Conservation (phyloP, 2,888 invertebrate genomes). For the Lochmaea capreae region DNA sequence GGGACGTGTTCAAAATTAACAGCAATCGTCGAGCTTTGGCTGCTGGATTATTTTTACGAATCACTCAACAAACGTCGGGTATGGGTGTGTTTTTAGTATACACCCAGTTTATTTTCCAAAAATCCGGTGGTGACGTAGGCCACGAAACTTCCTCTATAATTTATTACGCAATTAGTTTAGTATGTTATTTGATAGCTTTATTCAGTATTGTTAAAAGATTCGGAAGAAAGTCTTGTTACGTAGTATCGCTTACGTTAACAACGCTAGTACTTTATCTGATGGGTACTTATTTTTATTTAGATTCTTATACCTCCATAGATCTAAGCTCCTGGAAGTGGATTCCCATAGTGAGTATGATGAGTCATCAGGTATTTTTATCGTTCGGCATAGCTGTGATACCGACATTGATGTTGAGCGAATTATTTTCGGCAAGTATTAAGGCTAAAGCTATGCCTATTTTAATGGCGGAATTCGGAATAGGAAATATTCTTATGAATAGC, state of each 20-base stretch:
- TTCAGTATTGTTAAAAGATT: constrained; percentile 54
- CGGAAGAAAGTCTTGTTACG: constrained; percentile 53
- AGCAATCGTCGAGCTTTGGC: constrained; percentile 56
- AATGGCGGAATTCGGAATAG: constrained; percentile 43
- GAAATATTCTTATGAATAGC: constrained; percentile 50
- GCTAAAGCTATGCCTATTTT: constrained; percentile 51
- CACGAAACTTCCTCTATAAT: constrained; percentile 56
- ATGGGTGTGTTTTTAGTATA: constrained; percentile 54
- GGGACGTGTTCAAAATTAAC: constrained; percentile 53
- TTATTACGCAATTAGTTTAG: constrained; percentile 46
- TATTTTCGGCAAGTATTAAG: constrained; percentile 58
- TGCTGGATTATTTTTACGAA: constrained; percentile 57
- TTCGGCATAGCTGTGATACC: constrained; percentile 55
- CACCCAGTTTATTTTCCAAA: constrained; percentile 58
- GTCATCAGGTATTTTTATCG: constrained; percentile 39
- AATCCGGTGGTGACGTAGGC: constrained; percentile 57
- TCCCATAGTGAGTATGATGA: constrained; percentile 54
- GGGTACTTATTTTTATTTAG: constrained; percentile 54
- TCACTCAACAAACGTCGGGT: constrained; percentile 57
- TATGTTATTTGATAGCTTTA: constrained; percentile 45
- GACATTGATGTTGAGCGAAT: constrained; percentile 56
- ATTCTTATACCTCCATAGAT: constrained; percentile 45
- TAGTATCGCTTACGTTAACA: constrained; percentile 52
- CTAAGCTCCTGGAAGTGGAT: constrained; percentile 51
- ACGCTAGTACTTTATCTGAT: constrained; percentile 50